Conservation (phyloP, 2,113 vertebrate species). For the Galeopterus variegatus region DNA sequence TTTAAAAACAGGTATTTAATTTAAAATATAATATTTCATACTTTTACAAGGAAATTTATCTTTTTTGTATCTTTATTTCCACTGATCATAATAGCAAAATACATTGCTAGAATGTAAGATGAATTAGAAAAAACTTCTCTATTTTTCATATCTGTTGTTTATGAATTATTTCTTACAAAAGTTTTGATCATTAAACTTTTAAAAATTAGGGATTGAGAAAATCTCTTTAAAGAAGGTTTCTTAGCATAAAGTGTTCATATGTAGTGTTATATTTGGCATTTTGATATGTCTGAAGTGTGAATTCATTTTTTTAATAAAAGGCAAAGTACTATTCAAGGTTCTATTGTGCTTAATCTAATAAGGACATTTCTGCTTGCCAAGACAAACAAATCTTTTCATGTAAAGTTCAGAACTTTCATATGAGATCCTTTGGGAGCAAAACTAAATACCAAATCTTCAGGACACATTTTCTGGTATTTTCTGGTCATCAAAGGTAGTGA, state of each 20-base stretch:
- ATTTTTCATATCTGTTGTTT: neutral
- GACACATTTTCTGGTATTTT: neutral
- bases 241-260: neutral
- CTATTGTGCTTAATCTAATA: neutral
- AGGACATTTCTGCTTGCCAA: constrained; percentile 3
- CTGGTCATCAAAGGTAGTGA: neutral
- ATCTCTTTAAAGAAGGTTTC: constrained; percentile 32
- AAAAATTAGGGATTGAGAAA: constrained; percentile 44
- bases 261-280: constrained; percentile 10
- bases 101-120: neutral
- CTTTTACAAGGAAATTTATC: neutral
- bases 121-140: constrained; percentile 13
- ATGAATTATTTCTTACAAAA: constrained; percentile 37
- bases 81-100: neutral
- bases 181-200: constrained; percentile 34
- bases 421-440: neutral
- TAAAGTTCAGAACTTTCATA: constrained; percentile 65
- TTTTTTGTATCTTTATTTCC: constrained; percentile 9
- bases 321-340: neutral
- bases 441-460: constrained; percentile 25
- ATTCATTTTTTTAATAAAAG: constrained; percentile 16
- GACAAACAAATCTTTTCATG: constrained; percentile 58
- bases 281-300: constrained; percentile 7
- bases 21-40: constrained; percentile 16
- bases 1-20: neutral